Base-by-base conservation (phyloP, 2,888 invertebrate genomes). In the Vandiemenella viatica region DNA sequence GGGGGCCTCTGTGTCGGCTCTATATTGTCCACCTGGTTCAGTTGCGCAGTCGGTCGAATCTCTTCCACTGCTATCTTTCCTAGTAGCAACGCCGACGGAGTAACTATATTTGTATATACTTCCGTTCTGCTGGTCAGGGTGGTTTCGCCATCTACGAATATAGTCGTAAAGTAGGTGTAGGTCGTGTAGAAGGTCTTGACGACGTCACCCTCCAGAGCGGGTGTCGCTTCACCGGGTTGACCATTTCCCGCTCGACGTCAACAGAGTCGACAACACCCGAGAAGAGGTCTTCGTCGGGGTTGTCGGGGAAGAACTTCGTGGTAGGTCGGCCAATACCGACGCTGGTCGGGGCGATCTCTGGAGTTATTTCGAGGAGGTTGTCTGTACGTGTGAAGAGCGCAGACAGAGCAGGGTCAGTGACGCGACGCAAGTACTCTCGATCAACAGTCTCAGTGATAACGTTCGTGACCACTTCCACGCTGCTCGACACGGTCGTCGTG, bases 131-230 rank as follows among this genome's bases (percentile, higher is more conserved):
- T 89, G 58, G 83, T 83, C 20, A 90, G 78, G 62, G 87, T 84
- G 0, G 87, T 87, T 66, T 87, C 85, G 26, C 80, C 83, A 52
- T 89, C 87, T 2, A 84, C 85, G 62, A 87, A 87, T 50, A 90
- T 83, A 0, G 90, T 91, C 8, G 91, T 91, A 59, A 85, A 90
- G 63, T 89, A 90, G 0, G 91, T 91, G 58, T 88, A 90, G 0
- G 90, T 91, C 1, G 90, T 90, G 57, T 76, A 87, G 57, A 84
- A 86, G 0, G 88, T 89, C 64, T 84, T 83, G 2, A 80, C 49
- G 8, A 57, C 21, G 26, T 72, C 71, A 21, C 71, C n/a, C n/a
- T n/a, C n/a, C n/a, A n/a, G n/a, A n/a, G 70, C 67, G 10, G 74
- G 70, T 67, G 13, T 74, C 73, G 23, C 71, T 54, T 74, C 74